Conservation (phyloP, 2,888 invertebrate genomes). For the Drosophila acutilabella region DNA sequence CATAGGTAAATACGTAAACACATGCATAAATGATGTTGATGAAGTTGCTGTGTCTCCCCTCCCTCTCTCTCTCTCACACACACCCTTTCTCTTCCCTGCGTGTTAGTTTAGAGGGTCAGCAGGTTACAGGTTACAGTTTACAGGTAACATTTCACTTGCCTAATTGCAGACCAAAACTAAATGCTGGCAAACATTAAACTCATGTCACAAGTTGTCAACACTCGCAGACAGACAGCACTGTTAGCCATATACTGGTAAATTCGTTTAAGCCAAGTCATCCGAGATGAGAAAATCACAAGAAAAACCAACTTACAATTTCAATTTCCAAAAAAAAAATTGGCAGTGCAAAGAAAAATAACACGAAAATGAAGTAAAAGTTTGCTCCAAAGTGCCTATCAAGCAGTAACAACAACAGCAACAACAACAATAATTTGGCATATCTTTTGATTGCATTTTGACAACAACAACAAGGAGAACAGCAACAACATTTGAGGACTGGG, state of each 20-base stretch:
- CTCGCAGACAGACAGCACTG: not conserved
- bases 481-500: constrained; percentile 44
- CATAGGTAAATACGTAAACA: constrained; percentile 35
- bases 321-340: constrained; percentile 59
- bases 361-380: constrained; percentile 55
- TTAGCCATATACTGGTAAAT: constrained; percentile 36
- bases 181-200: constrained; percentile 8
- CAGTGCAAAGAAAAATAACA: constrained; percentile 3
- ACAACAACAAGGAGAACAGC: constrained; percentile 53
- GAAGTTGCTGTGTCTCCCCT: not conserved
- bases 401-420: constrained; percentile 45
- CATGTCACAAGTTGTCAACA: constrained; percentile 1
- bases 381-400: constrained; percentile 75
- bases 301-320: constrained; percentile 58
- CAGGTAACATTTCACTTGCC: constrained; percentile 32
- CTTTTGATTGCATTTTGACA: constrained; percentile 78
- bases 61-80: not conserved
- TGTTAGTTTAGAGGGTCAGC: constrained; percentile 78
- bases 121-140: constrained; percentile 64
- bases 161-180: constrained; percentile 64
- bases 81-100: not conserved
- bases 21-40: constrained; percentile 38
- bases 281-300: constrained; percentile 16
- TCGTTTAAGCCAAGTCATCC: constrained; percentile 54
- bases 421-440: constrained; percentile 52